phyloP scores from a whole-genome alignment of 2,113 vertebrate species.

The Motacilla alba region DNA sequence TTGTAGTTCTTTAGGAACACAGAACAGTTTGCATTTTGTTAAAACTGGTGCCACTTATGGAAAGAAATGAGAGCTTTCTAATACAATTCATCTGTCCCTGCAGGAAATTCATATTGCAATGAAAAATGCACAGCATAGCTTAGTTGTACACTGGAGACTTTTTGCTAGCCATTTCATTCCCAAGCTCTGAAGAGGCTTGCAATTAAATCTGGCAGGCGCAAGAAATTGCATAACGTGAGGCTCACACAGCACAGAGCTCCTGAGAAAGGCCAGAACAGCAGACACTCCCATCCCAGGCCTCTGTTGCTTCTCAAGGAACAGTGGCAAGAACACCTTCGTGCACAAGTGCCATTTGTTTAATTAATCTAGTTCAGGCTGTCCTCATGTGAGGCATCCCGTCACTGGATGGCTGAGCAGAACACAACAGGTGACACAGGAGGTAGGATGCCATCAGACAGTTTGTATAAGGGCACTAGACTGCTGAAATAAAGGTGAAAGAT shows the following conservation, averaged over 20 bases:
- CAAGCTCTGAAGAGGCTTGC: background rate
- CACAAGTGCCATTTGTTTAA: background rate
- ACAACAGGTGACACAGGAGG: background rate
- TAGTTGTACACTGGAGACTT: background rate
- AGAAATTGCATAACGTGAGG: background rate
- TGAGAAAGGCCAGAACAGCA: background rate
- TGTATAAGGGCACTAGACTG: too few relatives aligned
- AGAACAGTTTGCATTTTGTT: background rate
- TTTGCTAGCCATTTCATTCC: background rate
- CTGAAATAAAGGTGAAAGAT: background rate
- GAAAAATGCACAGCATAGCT: background rate
- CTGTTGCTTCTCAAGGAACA: background rate
- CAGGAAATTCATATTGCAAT: background rate
- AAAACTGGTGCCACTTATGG: background rate
- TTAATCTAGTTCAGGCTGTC: background rate
- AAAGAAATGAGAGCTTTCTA: background rate
- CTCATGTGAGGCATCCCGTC: background rate
- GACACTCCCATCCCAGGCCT: background rate
- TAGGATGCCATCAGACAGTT: background rate
- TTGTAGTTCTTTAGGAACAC: background rate
- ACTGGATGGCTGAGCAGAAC: background rate
- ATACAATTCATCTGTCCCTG: background rate
- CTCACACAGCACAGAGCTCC: background rate
- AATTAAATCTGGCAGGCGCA: background rate
- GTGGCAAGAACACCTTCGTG: accelerated